Conservation (phyloP, 2,888 invertebrate species). For the Himalopsyche anomala region DNA sequence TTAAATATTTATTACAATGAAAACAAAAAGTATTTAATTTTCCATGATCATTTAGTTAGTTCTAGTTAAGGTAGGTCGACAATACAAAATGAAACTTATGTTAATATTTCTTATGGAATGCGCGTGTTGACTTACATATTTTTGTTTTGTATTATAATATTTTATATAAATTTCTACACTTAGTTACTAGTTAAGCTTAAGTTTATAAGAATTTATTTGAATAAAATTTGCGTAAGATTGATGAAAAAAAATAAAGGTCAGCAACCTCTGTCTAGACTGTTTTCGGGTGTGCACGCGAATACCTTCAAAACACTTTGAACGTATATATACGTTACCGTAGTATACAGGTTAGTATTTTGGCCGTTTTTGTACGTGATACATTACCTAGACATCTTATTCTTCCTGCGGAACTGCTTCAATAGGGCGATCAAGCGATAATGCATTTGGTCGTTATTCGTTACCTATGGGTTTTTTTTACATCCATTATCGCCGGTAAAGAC, state of each 20-base stretch:
- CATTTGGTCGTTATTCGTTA: constrained; percentile 5
- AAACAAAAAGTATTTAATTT: too few relatives aligned
- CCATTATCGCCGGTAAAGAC: constrained; percentile 20
- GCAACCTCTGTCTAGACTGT: constrained; percentile 2
- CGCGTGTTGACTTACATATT: too few relatives aligned
- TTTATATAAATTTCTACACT: too few relatives aligned
- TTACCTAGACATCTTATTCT: constrained; percentile 18
- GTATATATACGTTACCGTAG: background rate
- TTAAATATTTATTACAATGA: too few relatives aligned
- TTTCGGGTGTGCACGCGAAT: background rate
- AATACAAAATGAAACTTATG: too few relatives aligned
- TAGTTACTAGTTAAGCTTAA: too few relatives aligned
- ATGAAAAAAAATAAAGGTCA: background rate
- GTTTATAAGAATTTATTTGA: too few relatives aligned
- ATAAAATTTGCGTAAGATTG: too few relatives aligned
- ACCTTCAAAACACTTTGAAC: background rate
- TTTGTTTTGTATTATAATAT: too few relatives aligned
- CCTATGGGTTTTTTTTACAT: constrained; percentile 14
- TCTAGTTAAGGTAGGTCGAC: too few relatives aligned
- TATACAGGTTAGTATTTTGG: background rate
- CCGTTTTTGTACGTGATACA: constrained; percentile 10
- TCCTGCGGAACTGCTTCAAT: constrained; percentile 24
- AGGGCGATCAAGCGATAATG: constrained; percentile 17
- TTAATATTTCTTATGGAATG: too few relatives aligned
- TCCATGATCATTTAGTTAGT: too few relatives aligned